Base-by-base conservation (phyloP, 2,888 invertebrate genomes). In the Cosmia pyralina region DNA sequence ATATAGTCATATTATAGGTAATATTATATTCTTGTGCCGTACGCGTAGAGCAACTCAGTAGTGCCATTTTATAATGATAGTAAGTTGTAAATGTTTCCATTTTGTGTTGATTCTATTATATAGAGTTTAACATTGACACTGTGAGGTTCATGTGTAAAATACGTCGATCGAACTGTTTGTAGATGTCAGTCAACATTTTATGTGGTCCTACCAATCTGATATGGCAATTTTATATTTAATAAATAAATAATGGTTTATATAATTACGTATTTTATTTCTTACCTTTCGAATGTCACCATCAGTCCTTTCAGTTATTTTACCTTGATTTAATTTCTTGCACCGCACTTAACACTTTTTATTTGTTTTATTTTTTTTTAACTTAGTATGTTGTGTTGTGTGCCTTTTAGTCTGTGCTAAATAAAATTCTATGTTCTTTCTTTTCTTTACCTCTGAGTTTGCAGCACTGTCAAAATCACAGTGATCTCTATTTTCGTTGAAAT, bases 221-320 rank as follows among this genome's bases (percentile, higher is more conserved):
- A 92, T 90, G 90, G 89, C 92, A 91, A 92, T 95, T 95, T 95
- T 95, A 94, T 95, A 95, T 94, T 92, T 92, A 93, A 92, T 94
- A 92, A 94, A 94, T 91, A 92, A 94, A 93, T 92, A 92, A 92
- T 90, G 89, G 87, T 93, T 94, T 94, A 86, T 93, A 94, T 87
- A 87, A 70, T 52, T 41, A 41, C 15, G 65, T 73, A 28, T 75
- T 87, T 88, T 87, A 68, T 87, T 88, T 88, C 1, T 48, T 41
- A 19, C 13, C 22, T 50, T 15, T 41, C 4, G 5, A 65, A 34
- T 8, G 0, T 0, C n/a, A 17, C 13, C 4, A 41, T 13, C 13
- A n/a, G 4, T 38, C 13, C 13, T 50, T 55, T 8, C 22, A 28
- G 8, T 17, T 28, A 17, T 28, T 28, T 28, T 55, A 10, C 17